A percentile compares a stretch with the other conserved stretches of the same genome.
Evolutionary conservation across 2,888 invertebrate species (phyloP).

Genomic region (Blomia tropicalis): DNA sequence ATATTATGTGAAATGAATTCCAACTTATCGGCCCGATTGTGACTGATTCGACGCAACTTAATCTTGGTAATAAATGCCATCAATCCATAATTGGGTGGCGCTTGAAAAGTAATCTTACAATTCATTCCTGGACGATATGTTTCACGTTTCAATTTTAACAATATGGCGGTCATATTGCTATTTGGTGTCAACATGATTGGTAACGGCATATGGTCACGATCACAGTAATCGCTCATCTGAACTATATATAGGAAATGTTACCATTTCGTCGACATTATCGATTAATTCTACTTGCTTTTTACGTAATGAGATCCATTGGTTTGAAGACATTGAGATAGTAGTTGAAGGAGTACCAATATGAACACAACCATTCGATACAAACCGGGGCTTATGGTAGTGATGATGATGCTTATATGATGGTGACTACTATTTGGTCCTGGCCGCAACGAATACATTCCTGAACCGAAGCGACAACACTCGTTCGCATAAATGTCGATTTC

Average conservation of each 20-base stretch:
- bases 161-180: slow-evolving; percentile 1
- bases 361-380: too few species aligned
- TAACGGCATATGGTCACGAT: neutral
- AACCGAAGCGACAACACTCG: too few species aligned
- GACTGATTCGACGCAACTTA: slow-evolving; percentile 9
- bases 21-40: neutral
- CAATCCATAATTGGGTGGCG: slow-evolving; percentile 17
- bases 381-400: too few species aligned
- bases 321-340: neutral
- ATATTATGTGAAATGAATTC: slow-evolving; percentile 19
- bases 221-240: slow-evolving; percentile 23
- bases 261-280: neutral
- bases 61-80: slow-evolving; percentile 18
- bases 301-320: slow-evolving; percentile 10
- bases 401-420: neutral
- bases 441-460: neutral
- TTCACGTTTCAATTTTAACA: slow-evolving; percentile 21
- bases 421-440: neutral
- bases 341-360: neutral
- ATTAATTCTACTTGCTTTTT: neutral
- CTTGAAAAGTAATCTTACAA: slow-evolving; percentile 17
- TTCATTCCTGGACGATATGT: slow-evolving; percentile 18
- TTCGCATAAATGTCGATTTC: too few species aligned
- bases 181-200: neutral
- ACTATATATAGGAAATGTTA: neutral